Percentiles rank a stretch among this genome's conserved stretches.
Conservation (phyloP, 2,113 vertebrate genomes). For the Acanthochromis polyacanthus region DNA sequence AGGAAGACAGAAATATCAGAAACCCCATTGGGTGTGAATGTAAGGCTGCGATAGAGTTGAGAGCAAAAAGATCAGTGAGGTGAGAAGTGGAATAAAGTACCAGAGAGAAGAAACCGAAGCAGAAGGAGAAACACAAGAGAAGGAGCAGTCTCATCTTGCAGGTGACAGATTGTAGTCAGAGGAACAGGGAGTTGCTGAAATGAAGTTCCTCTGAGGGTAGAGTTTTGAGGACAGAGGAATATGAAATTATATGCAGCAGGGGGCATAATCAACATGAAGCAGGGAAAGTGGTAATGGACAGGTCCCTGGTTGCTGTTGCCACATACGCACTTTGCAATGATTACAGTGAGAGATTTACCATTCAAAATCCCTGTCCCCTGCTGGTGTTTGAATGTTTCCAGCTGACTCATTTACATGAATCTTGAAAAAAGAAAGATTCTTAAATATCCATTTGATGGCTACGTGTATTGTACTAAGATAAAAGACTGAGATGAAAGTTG, state of each 20-base stretch:
- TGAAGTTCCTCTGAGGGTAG: constrained; percentile 23
- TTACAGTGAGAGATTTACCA: not conserved
- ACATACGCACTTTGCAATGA: not conserved
- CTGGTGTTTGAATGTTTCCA: not conserved
- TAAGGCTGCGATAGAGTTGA: constrained; percentile 24
- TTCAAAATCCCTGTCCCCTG: not conserved
- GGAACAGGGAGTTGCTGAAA: constrained; percentile 29
- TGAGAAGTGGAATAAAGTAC: constrained; percentile 54
- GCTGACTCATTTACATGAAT: not conserved
- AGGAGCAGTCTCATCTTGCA: constrained; percentile 40
- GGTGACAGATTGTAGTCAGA: constrained; percentile 46
- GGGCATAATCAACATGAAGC: not conserved
- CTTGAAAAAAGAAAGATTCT: too few species aligned
- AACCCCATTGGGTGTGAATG: constrained; percentile 53
- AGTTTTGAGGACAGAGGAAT: not conserved
- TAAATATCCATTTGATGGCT: not conserved
- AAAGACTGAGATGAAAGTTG: not conserved
- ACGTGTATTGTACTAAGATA: not conserved
- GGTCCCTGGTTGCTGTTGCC: not conserved
- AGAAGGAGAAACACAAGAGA: constrained; percentile 9
- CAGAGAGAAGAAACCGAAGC: constrained; percentile 9
- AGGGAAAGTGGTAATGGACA: not conserved
- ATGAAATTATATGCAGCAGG: constrained; percentile 23
- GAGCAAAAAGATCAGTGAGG: constrained; percentile 31
- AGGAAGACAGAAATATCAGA: constrained; percentile 42